Evolutionary conservation across 2,797 vertebrate genomes (phyloP), one percentile per base, ranked within the genome.

Genomic region (Rallus crepitans): DNA sequence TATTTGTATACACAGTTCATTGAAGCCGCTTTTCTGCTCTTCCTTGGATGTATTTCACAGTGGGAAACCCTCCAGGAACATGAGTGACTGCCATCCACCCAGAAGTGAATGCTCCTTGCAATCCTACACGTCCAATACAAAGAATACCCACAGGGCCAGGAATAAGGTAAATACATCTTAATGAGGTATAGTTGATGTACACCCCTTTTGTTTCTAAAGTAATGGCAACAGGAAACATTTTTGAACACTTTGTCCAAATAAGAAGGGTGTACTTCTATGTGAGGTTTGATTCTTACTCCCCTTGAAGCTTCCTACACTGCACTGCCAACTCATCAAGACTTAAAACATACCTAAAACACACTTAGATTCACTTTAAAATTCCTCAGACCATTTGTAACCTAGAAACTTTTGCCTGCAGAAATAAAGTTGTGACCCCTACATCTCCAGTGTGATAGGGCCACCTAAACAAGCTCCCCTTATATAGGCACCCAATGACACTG

Each of bases 401-500:
- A 55, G 4, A 70, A 87, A 53, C 16, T 65, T 3, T 55, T 73
- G n/a, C 27, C 10, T 40, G 21, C 3, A 57, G 33, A 76, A 76
- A 18, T 5, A 11, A 82, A 52, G 6, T 16, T 1, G 1, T 30
- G 53, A 78, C 3, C 8, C 4, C 9, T 63, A 40, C 6, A 21
- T 50, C 55, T 70, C 6, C 64, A 39, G 27, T 6, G 7, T n/a
- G 15, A 12, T 0, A 0, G 11, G 45, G 13, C 19, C 57, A 9
- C 28, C 52, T 12, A 40, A 87, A 45, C 4, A 0, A 8, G 18
- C 2, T 57, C 30, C 12, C 16, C 31, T 33, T 20, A 12, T 31
- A 17, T 0, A 6, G 50, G 12, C 1, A 1, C 12, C 8, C 37
- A 48, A 21, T 1, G 1, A 52, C 47, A 18, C 7, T 27, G 6